Conservation (phyloP, 2,797 vertebrate species). For the Pangasius sanitwongsei region DNA sequence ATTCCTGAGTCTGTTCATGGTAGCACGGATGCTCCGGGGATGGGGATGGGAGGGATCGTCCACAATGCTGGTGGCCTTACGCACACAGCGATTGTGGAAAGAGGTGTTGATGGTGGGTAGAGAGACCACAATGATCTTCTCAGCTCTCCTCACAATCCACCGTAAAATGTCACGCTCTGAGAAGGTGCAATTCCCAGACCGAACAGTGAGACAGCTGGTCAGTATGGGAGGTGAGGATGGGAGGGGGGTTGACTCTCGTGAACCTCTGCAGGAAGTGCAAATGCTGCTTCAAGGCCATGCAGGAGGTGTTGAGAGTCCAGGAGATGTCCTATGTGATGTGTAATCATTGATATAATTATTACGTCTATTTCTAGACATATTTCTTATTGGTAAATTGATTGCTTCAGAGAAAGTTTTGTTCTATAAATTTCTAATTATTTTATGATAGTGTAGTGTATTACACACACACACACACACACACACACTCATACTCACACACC, state of each 20-base stretch:
- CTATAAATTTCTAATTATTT: too few species aligned
- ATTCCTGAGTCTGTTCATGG: background rate
- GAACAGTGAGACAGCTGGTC: background rate
- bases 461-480: too few species aligned
- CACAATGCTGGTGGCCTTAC: background rate
- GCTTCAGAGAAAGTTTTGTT: background rate
- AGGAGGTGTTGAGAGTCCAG: background rate
- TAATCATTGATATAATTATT: background rate
- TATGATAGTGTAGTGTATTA: too few species aligned
- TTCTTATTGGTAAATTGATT: background rate
- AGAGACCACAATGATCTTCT: background rate
- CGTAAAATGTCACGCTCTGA: too few species aligned
- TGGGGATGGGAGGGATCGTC: background rate
- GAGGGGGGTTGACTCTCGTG: background rate
- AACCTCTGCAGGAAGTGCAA: background rate
- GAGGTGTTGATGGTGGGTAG: background rate
- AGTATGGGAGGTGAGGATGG: background rate
- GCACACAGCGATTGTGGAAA: background rate
- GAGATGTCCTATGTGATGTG: background rate
- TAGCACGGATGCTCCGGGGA: background rate
- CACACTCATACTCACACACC: too few species aligned
- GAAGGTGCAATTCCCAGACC: background rate
- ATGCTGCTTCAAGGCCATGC: background rate
- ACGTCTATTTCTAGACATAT: background rate
- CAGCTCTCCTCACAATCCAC: background rate